Evolutionary conservation across 1,140 invertebrate genomes (phyloP), one percentile per base, ranked within the genome.

Genomic region (Meloidogyne hapla): DNA sequence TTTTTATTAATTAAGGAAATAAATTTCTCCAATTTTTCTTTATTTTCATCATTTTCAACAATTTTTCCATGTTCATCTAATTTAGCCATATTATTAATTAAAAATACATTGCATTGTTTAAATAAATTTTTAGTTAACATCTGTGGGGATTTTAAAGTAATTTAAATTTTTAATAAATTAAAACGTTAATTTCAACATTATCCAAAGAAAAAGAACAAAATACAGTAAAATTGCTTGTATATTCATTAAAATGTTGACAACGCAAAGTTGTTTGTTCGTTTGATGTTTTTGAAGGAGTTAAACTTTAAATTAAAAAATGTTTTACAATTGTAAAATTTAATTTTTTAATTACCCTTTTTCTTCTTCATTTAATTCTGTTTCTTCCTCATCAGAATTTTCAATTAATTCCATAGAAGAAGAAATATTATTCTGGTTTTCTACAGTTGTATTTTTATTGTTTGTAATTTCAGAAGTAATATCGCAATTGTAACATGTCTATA

Each of bases 21-120:
- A 56, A 56, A n/a, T 56, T 56, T 56, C n/a, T 56, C 48, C 18
- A 56, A n/a, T n/a, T 56, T 56, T 56, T 56, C 48, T 56, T 56
- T 56, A 56, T 56, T 21, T 56, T 56, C n/a, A n/a, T 4, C 4
- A 21, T 4, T n/a, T n/a, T 56, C 48, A 21, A 56, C 48, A 56
- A 18, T 56, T 56, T 56, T 56, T 56, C 48, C 48, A 15, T 56
- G 18, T 56, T 13, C 48, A 56, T n/a, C 12, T n/a, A 56, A n/a
- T 56, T 56, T 56, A 5, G 48, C 48, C 48, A 56, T n/a, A 56
- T 56, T 56, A n/a, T 56, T 56, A 56, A 56, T n/a, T n/a, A 56
- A n/a, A n/a, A 56, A n/a, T 56, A 56, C 48, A 56, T 56, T 56
- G 8, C 48, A 56, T 6, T 56, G n/a, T 56, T 56, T 56, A n/a